Percentiles rank a stretch among this genome's conserved stretches.
Conservation (phyloP, 2,888 invertebrate species). For the Pristionchus mayeri region DNA sequence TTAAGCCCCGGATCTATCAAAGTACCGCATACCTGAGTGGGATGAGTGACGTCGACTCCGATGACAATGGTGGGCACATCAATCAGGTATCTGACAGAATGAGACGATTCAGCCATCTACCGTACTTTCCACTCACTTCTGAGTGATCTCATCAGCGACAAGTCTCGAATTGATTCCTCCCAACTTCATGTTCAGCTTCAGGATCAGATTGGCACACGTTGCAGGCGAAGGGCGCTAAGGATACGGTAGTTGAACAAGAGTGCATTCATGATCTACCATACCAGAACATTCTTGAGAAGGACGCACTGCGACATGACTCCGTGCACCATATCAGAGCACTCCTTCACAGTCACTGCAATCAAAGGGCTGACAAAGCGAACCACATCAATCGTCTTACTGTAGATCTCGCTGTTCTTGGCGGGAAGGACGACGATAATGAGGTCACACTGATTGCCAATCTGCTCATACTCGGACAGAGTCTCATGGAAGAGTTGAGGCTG, state of each 20-base stretch:
- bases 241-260: background rate
- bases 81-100: constrained; percentile 57
- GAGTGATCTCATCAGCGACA: constrained; percentile 66
- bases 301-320: constrained; percentile 77
- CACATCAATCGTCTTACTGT: constrained; percentile 57
- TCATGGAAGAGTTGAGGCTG: constrained; percentile 62
- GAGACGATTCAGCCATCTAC: background rate
- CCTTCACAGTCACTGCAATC: constrained; percentile 67
- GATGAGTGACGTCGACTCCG: constrained; percentile 94
- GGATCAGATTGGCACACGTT: constrained; percentile 80
- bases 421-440: constrained; percentile 70
- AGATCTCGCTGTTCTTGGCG: constrained; percentile 70
- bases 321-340: constrained; percentile 67
- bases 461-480: constrained; percentile 64
- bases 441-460: constrained; percentile 64
- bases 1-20: background rate
- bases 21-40: constrained; percentile 80
- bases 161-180: constrained; percentile 86
- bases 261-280: background rate
- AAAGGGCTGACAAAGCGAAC: background rate
- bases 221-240: constrained; percentile 72
- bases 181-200: constrained; percentile 83
- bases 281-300: constrained; percentile 72
- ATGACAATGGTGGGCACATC: constrained; percentile 82
- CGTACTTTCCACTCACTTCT: constrained; percentile 53